Conservation (phyloP, 2,888 invertebrate genomes). For the Drepana falcataria region DNA sequence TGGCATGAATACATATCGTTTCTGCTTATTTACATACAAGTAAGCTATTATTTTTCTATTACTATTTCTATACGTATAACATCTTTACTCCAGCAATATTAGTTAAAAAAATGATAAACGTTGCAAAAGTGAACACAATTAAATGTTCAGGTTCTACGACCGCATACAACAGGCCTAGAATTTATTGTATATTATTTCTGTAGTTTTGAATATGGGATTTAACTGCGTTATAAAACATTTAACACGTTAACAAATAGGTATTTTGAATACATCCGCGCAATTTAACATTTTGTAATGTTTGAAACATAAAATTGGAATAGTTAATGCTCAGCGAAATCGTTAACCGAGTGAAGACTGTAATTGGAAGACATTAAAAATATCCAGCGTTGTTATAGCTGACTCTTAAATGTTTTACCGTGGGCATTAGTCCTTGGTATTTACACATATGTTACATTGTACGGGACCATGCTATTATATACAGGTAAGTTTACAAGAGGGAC, state of each 20-base stretch:
- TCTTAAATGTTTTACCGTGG: slow-evolving; percentile 70
- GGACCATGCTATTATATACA: slow-evolving; percentile 23
- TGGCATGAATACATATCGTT: too few relatives aligned
- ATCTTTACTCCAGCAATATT: too few relatives aligned
- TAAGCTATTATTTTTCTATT: too few relatives aligned
- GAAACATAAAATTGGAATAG: slow-evolving; percentile 75
- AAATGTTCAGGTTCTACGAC: too few relatives aligned
- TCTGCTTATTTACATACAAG: too few relatives aligned
- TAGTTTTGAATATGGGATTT: neutral
- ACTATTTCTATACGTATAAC: too few relatives aligned
- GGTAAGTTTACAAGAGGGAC: too few relatives aligned
- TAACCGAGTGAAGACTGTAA: slow-evolving; percentile 71
- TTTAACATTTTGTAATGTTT: slow-evolving; percentile 53
- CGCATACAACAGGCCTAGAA: neutral
- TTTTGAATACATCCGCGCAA: slow-evolving; percentile 40
- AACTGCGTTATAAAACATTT: slow-evolving; percentile 12
- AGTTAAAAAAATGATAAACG: too few relatives aligned
- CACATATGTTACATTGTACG: slow-evolving; percentile 61
- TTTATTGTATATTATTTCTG: neutral
- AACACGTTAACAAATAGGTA: slow-evolving; percentile 18
- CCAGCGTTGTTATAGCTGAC: slow-evolving; percentile 66
- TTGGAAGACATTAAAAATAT: slow-evolving; percentile 75
- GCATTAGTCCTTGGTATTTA: slow-evolving; percentile 68
- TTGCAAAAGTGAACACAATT: too few relatives aligned
- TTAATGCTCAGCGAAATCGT: slow-evolving; percentile 73